Evolutionary conservation across 1,140 invertebrate genomes (phyloP), one percentile per base, ranked within the genome.

Genomic region (Vollenhovia emeryi): DNA sequence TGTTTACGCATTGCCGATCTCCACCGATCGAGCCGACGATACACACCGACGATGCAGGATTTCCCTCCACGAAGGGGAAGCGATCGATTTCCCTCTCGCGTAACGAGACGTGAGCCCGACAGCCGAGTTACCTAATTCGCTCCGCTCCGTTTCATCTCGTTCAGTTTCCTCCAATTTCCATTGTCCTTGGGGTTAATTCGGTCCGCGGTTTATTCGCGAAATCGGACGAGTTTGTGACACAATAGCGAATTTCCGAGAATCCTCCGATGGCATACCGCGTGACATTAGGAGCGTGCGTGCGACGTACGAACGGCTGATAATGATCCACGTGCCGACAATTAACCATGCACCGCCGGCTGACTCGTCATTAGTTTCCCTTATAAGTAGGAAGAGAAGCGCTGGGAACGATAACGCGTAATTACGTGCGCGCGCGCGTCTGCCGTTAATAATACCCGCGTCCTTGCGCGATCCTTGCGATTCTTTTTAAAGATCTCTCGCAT

Each of bases 311-410:
- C 8, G 78, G 55, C 55, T 83, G 88, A 86, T 85, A 90, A 90
- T 86, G 76, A 91, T 86, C 76, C 89, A 86, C 86, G 89, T 85
- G 84, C 66, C 87, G 15, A 78, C 62, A 91, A 91, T 91, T 89
- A 89, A 80, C 76, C 30, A 62, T 68, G n/a, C 43, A 79, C 36
- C 66, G 33, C n/a, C 55, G 48, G 66, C 15, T 73, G 48, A 55
- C 15, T 73, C 57, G 30, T 82, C 30, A 74, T 86, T 86, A 50
- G 64, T 68, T 66, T 62, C 36, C 52, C 36, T 59, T 59, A 68
- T 66, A 68, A 24, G 24, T 79, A 71, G 27, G 48, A 80, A 79
- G 73, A 84, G 64, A 57, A 80, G 52, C 43, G 8, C 0, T 11
- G 21, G 50, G 15, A 36, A 78, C 30, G 87, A 84, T 66, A 36